These are phyloP conservation scores for Hyles euphorbiae DNA, from an alignment of 1,140 invertebrate species.

Conservation along the genomic window DNA sequence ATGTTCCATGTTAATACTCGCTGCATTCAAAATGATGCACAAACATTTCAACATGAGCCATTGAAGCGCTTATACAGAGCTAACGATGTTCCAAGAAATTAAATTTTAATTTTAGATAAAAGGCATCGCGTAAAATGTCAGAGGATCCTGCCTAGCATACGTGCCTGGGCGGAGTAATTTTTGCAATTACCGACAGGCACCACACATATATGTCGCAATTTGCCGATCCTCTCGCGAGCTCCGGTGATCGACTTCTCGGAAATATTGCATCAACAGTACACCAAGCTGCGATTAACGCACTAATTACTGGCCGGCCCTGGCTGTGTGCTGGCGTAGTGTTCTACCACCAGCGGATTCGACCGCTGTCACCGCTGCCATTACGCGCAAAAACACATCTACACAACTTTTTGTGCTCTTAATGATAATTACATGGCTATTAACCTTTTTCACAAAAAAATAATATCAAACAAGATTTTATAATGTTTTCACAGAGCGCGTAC, in stretches of 20 bases:
- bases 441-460: too few species aligned
- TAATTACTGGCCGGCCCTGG: conserved; percentile 42
- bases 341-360: conserved; percentile 8
- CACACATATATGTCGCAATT: conserved; percentile 70
- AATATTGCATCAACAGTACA: conserved; percentile 56
- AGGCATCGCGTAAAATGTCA: too few species aligned
- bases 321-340: conserved; percentile 3
- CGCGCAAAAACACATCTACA: conserved; percentile 12
- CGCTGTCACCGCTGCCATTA: conserved; percentile 11
- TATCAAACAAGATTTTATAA: too few species aligned
- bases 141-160: neutral
- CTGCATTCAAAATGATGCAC: too few species aligned
- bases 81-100: too few species aligned
- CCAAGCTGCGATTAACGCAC: conserved; percentile 56
- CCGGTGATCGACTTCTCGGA: conserved; percentile 61
- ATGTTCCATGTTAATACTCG: too few species aligned
- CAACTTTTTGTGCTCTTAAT: conserved; percentile 2
- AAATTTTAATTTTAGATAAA: too few species aligned
- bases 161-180: conserved; percentile 45
- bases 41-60: too few species aligned
- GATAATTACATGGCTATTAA: conserved; percentile 9
- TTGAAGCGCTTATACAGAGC: too few species aligned
- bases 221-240: conserved; percentile 52
- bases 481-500: too few species aligned
- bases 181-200: conserved; percentile 65